Conservation (phyloP, 2,888 invertebrate species). For the Rhingia campestris region DNA sequence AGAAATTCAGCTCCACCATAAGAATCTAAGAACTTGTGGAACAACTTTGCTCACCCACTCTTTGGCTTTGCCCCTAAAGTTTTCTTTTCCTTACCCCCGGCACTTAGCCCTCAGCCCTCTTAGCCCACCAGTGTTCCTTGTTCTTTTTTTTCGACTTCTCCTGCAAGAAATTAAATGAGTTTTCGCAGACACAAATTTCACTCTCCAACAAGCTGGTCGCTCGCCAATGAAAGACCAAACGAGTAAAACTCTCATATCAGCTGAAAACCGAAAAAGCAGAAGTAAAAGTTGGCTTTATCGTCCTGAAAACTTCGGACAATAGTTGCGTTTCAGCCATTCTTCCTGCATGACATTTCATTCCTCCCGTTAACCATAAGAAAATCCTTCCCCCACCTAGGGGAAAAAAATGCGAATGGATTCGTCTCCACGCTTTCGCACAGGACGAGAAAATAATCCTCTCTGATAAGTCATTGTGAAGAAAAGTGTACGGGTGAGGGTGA, state of each 20-base stretch:
- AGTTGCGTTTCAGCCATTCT: constrained; percentile 71
- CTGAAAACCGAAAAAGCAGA: constrained; percentile 43
- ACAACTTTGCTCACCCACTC: constrained; percentile 53
- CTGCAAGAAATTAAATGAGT: constrained; percentile 64
- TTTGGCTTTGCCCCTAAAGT: constrained; percentile 50
- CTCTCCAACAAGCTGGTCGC: constrained; percentile 60
- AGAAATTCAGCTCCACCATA: constrained; percentile 9
- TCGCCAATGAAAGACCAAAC: constrained; percentile 28
- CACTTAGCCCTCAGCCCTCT: no score
- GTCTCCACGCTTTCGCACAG: constrained; percentile 10
- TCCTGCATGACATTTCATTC: constrained; percentile 67
- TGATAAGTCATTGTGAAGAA: constrained; percentile 69
- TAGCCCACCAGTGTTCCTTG: no score
- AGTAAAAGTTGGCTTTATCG: constrained; percentile 70
- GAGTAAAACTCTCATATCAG: constrained; percentile 65
- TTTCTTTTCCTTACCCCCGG: constrained; percentile 27
- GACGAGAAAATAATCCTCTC: constrained; percentile 60
- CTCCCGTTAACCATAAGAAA: constrained; percentile 24
- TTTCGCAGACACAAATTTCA: constrained; percentile 68
- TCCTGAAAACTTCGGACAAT: constrained; percentile 70
- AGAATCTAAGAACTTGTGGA: constrained; percentile 59
- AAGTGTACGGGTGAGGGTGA: constrained; percentile 48
- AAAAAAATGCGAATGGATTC: constrained; percentile 36
- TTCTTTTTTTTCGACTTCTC: constrained; percentile 3
- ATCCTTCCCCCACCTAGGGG: constrained; percentile 12